Conservation (phyloP, 1,140 invertebrate genomes). For the Halesus radiatus region DNA sequence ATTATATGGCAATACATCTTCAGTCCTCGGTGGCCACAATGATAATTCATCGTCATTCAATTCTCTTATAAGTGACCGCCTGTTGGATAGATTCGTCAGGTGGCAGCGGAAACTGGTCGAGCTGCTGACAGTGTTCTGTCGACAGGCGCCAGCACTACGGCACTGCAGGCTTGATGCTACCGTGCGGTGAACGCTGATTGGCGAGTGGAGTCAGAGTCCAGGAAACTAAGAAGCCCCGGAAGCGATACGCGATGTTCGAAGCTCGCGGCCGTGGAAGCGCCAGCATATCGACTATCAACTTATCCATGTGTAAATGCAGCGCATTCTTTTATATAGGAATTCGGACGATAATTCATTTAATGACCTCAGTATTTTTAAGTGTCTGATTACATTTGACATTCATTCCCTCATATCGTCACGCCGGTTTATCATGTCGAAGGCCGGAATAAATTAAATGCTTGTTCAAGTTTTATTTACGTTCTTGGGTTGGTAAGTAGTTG, state of each 20-base stretch:
- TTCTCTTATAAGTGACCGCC: too few species aligned
- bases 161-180: too few species aligned
- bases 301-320: constrained; percentile 3
- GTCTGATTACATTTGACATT: constrained; percentile 33
- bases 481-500: too few species aligned
- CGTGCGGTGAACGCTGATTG: too few species aligned
- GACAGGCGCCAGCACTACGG: too few species aligned
- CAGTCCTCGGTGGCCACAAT: too few species aligned
- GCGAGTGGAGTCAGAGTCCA: background rate
- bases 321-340: constrained; percentile 31
- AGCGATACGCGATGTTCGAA: background rate
- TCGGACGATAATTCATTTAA: constrained; percentile 22
- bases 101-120: too few species aligned
- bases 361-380: constrained; percentile 33
- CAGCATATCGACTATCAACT: constrained; percentile 1
- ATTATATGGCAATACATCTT: too few species aligned
- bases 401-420: constrained; percentile 28
- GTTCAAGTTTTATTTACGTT: constrained; percentile 18
- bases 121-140: too few species aligned
- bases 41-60: too few species aligned
- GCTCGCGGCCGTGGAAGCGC: constrained; percentile 26
- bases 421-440: constrained; percentile 33
- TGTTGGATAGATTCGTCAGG: too few species aligned
- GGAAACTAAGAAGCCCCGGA: background rate
- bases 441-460: constrained; percentile 30